Conservation (phyloP, 2,888 invertebrate genomes). For the Silvanus unidentatus region DNA sequence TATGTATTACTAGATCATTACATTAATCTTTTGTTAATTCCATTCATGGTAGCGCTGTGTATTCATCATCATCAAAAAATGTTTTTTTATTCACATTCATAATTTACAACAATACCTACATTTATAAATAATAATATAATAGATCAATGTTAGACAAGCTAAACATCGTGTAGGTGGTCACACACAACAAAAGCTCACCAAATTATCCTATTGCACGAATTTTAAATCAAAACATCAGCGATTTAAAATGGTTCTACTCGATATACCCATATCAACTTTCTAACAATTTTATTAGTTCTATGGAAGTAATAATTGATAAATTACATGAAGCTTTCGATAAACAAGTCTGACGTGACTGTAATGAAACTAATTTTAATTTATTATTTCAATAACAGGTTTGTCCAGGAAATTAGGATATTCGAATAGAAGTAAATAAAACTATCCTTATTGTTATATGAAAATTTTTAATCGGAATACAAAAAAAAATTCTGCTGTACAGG, state of each 20-base stretch:
- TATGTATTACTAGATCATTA: not conserved
- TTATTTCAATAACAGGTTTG: conserved; percentile 1
- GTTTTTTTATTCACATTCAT: no score
- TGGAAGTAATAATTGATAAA: no score
- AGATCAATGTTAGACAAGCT: no score
- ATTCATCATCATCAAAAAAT: no score
- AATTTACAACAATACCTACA: no score
- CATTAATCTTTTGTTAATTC: not conserved
- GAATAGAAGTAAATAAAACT: not conserved
- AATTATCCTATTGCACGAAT: not conserved
- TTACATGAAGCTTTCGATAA: no score
- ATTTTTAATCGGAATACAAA: not conserved
- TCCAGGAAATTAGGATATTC: not conserved
- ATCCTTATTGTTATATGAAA: not conserved
- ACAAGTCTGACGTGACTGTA: not conserved
- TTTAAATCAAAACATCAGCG: conserved; percentile 1
- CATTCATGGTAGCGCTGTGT: not conserved
- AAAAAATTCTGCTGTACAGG: no score
- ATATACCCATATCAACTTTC: no score
- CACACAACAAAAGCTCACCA: no score
- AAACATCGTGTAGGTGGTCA: no score
- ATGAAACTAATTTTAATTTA: conserved; percentile 1
- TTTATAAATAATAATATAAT: no score
- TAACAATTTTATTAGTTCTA: no score
- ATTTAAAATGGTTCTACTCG: conserved; percentile 1